A percentile compares a stretch with the other conserved stretches of the same genome.
Evolutionary conservation across 2,888 invertebrate species (phyloP).

Genomic region (Agrilus cyanescens): DNA sequence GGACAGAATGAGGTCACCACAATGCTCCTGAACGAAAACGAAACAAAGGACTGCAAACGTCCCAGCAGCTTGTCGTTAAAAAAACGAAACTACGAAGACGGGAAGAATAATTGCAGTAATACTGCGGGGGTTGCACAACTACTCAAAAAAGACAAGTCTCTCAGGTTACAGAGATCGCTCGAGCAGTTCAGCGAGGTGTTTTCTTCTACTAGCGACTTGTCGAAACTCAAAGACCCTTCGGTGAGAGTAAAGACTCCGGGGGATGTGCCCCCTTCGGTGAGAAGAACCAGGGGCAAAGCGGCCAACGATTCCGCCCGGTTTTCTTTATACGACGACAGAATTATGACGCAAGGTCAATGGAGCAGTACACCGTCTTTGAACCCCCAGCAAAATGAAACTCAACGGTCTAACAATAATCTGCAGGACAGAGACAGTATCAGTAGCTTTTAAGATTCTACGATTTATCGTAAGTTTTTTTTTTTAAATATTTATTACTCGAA

Average conservation of each 20-base stretch:
- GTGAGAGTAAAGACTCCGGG: conserved; percentile 72
- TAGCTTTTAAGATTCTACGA: conserved; percentile 29
- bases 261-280: conserved; percentile 66
- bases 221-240: conserved; percentile 58
- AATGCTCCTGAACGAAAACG: conserved; percentile 29
- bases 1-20: conserved; percentile 40
- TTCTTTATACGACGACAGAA: conserved; percentile 79
- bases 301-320: conserved; percentile 52
- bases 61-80: conserved; percentile 35
- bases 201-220: conserved; percentile 53
- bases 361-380: conserved; percentile 36
- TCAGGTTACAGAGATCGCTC: conserved; percentile 53
- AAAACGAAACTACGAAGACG: conserved; percentile 20
- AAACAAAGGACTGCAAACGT: conserved; percentile 26
- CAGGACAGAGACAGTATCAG: conserved; percentile 34
- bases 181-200: conserved; percentile 69
- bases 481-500: conserved; percentile 2
- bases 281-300: conserved; percentile 55
- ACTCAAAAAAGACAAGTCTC: conserved; percentile 31
- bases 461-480: conserved; percentile 1
- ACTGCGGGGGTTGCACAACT: conserved; percentile 32
- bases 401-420: conserved; percentile 5
- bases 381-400: conserved; percentile 17
- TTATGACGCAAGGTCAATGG: conserved; percentile 54
- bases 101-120: conserved; percentile 14